Base-by-base conservation (phyloP, 2,797 vertebrate species). In the Arnoldichthys spilopterus region DNA sequence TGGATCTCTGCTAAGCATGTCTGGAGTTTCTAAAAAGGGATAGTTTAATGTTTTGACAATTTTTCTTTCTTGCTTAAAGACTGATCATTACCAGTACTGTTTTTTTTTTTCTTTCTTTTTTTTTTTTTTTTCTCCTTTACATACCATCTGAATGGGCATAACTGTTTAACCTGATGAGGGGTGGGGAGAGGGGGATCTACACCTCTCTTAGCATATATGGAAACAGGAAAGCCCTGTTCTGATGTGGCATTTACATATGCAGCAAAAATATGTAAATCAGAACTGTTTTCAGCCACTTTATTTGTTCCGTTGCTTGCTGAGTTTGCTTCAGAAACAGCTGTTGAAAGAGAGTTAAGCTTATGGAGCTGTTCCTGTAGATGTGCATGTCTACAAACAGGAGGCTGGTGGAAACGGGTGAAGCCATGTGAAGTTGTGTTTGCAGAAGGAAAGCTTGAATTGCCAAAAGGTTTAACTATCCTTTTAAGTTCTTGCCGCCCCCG, bases 1-100 rank as follows among this genome's bases (percentile, higher is more conserved):
- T 89, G 84, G 85, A 71, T 62, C 72, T 73, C 88, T 88, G 87
- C 83, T 83, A 61, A 83, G 85, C 86, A 77, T 78, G 84, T 71
- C 83, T 74, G 53, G 88, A 11, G 82, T 87, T 26, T 51, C 30
- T 63, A 45, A 58, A 22, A 75, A 66, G 47, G 49, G 72, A 76
- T 56, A 63, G 66, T 53, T 63, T 63, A 24, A 69, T 28, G 72
- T 75, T 69, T 62, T 80, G 68, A 71, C 30, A 7, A 16, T 71
- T 72, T 72, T 18, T 54, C 12, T 72, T 72, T 43, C 63, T 5
- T 56, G 22, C 49, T 34, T 20, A 3, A 13, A 47, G 43, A 66
- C 47, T 54, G 58, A 63, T 73, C 1, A 37, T 64, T 28, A 51
- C 28, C 40, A 40, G 34, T 22, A 8, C 6, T 51, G 43, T 37